Conservation (phyloP, 2,888 invertebrate genomes). For the Drosophila nr. medialis region DNA sequence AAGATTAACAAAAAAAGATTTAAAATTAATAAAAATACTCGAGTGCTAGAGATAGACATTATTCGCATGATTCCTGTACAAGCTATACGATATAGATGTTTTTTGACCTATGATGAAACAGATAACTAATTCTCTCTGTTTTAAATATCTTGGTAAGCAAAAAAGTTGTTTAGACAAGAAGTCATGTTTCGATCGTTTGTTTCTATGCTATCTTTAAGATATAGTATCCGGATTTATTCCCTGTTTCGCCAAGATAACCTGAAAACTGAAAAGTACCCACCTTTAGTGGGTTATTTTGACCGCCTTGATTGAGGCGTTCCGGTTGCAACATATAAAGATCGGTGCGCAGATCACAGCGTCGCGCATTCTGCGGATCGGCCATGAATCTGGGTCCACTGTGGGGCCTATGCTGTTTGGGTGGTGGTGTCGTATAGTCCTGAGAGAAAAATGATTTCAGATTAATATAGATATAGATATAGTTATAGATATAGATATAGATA, state of each 20-base stretch:
- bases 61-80: background rate
- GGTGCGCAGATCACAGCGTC: conserved; percentile 94
- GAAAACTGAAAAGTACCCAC: conserved; percentile 58
- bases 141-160: background rate
- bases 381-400: conserved; percentile 84
- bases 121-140: background rate
- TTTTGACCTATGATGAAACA: accelerated
- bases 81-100: background rate
- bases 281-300: conserved; percentile 92
- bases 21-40: background rate
- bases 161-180: background rate
- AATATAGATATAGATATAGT: background rate
- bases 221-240: background rate
- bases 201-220: background rate
- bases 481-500: background rate
- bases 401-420: conserved; percentile 82
- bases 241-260: background rate
- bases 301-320: conserved; percentile 90
- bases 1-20: background rate
- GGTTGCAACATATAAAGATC: conserved; percentile 94
- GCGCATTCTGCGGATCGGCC: conserved; percentile 87
- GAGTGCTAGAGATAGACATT: background rate
- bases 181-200: accelerated
- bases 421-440: conserved; percentile 83
- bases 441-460: background rate